Conservation (phyloP, 2,113 vertebrate genomes). For the Shinisaurus crocodilurus region DNA sequence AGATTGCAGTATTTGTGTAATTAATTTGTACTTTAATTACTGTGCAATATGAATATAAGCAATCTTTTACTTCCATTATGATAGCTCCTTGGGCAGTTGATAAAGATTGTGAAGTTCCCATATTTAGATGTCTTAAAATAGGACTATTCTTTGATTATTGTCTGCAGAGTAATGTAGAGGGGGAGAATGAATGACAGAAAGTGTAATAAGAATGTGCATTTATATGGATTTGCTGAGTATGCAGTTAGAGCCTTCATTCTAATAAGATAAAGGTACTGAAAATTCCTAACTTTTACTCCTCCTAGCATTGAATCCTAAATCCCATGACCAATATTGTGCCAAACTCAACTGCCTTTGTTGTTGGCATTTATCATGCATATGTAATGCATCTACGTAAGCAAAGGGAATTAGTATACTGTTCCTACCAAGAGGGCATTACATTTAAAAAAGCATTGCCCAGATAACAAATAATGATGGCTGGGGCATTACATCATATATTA, state of each 20-base stretch:
- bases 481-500: not conserved
- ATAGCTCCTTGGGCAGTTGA: not conserved
- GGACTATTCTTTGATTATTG: not conserved
- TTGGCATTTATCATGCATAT: not conserved
- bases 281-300: not conserved
- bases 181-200: not conserved
- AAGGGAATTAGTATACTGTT: not conserved
- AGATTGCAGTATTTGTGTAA: constrained; percentile 16
- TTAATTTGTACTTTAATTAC: constrained; percentile 38
- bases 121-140: not conserved
- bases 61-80: constrained; percentile 10
- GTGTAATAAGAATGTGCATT: not conserved
- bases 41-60: constrained; percentile 18
- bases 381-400: not conserved
- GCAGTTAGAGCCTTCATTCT: not conserved
- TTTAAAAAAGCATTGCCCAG: not conserved
- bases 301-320: not conserved
- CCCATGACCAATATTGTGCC: not conserved
- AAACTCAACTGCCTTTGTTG: not conserved
- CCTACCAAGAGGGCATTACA: not conserved
- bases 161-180: not conserved
- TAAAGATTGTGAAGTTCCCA: not conserved
- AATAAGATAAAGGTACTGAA: not conserved
- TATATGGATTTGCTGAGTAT: not conserved
- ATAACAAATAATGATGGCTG: not conserved